Evolutionary conservation across 2,888 invertebrate genomes (phyloP).

Genomic region (Cetonia aurata): DNA sequence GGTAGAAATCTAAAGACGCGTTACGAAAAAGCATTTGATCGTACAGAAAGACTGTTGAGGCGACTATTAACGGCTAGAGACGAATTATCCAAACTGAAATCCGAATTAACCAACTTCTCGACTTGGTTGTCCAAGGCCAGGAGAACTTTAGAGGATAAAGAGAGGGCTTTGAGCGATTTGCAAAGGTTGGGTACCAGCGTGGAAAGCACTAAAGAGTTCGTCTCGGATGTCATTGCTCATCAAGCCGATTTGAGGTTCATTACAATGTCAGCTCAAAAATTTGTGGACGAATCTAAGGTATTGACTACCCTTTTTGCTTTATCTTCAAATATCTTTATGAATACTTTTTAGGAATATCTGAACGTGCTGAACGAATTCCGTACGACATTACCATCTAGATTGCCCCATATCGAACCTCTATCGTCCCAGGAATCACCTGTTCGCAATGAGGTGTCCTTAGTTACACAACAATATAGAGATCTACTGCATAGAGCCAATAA

Average conservation of each 20-base stretch:
- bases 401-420: slow-evolving; percentile 81
- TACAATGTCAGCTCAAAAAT: slow-evolving; percentile 96
- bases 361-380: slow-evolving; percentile 88
- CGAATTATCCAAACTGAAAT: slow-evolving; percentile 88
- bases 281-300: slow-evolving; percentile 94
- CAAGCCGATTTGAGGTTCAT: slow-evolving; percentile 96
- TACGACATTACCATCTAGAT: slow-evolving; percentile 83
- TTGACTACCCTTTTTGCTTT: slow-evolving; percentile 4
- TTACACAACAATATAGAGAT: slow-evolving; percentile 85
- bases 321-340: background rate
- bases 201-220: slow-evolving; percentile 88
- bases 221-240: slow-evolving; percentile 94
- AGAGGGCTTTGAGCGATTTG: slow-evolving; percentile 83
- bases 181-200: slow-evolving; percentile 78
- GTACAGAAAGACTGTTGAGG: slow-evolving; percentile 82
- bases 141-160: slow-evolving; percentile 86
- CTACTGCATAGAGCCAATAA: slow-evolving; percentile 85
- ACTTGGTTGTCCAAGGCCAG: slow-evolving; percentile 88
- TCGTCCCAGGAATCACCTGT: slow-evolving; percentile 80
- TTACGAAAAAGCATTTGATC: slow-evolving; percentile 85
- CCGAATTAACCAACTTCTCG: slow-evolving; percentile 85
- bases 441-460: slow-evolving; percentile 82
- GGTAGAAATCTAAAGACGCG: slow-evolving; percentile 86
- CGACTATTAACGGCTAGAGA: slow-evolving; percentile 85
- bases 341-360: slow-evolving; percentile 77